Evolutionary conservation across 2,113 vertebrate genomes (phyloP).

Genomic region (Xiphophorus couchianus): DNA sequence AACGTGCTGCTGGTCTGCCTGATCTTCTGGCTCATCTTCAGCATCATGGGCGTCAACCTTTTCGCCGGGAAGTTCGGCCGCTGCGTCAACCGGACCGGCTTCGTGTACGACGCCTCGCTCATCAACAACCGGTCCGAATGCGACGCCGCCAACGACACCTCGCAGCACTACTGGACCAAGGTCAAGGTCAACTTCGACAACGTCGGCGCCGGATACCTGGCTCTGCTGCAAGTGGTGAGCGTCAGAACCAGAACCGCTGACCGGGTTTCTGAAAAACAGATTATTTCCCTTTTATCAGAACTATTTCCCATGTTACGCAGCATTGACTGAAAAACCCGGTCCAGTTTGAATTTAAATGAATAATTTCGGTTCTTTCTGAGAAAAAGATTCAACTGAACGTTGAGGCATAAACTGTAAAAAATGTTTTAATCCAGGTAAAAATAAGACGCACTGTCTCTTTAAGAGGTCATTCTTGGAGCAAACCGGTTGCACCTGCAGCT

Average conservation of each 20-base stretch:
- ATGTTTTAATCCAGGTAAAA: not conserved
- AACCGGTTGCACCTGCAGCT: not conserved
- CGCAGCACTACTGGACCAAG: conserved; percentile 91
- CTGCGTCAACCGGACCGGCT: conserved; percentile 89
- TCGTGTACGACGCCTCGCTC: conserved; percentile 78
- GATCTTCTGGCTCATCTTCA: conserved; percentile 99
- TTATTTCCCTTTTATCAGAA: too few relatives aligned
- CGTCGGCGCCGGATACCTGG: conserved; percentile 94
- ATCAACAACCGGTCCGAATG: conserved; percentile 93
- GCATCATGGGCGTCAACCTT: conserved; percentile 99
- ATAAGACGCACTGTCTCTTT: too few relatives aligned
- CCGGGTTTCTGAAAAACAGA: too few relatives aligned
- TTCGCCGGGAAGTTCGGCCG: conserved; percentile 96
- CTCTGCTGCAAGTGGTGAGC: conserved; percentile 96
- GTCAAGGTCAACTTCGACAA: conserved; percentile 99
- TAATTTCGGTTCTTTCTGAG: not conserved
- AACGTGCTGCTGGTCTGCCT: conserved; percentile 97
- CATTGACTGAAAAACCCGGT: not conserved
- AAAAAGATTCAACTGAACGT: not conserved
- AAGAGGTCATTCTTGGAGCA: not conserved
- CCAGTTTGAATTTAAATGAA: too few relatives aligned
- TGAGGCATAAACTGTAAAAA: too few relatives aligned
- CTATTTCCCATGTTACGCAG: too few relatives aligned
- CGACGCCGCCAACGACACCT: conserved; percentile 79
- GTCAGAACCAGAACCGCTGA: rapidly evolving